Evolutionary conservation across 2,888 invertebrate species (phyloP).

Genomic region (Diploptera punctata): DNA sequence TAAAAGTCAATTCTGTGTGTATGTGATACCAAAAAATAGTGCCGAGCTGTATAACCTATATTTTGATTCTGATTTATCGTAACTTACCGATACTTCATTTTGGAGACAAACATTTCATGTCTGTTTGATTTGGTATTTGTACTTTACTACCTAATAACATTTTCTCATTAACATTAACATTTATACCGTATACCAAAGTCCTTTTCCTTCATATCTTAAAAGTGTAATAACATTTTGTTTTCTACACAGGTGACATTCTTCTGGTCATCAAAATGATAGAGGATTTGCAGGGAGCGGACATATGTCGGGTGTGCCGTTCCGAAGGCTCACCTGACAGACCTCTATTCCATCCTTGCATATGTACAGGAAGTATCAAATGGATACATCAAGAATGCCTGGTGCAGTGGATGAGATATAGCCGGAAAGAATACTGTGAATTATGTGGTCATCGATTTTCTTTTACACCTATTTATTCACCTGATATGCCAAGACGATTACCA

Average conservation of each 20-base stretch:
- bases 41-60: too few species aligned
- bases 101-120: too few species aligned
- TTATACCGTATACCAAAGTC: too few species aligned
- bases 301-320: conserved; percentile 97
- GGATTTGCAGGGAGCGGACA: conserved; percentile 76
- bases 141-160: too few species aligned
- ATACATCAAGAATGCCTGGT: conserved; percentile 98
- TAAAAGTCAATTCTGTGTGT: too few species aligned
- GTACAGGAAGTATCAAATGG: conserved; percentile 98
- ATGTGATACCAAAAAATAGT: too few species aligned
- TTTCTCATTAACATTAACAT: too few species aligned
- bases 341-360: conserved; percentile 97
- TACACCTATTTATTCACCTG: conserved; percentile 99
- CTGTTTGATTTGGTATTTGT: too few species aligned
- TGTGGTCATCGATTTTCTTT: conserved; percentile 98
- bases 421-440: conserved; percentile 98
- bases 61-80: too few species aligned
- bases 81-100: too few species aligned
- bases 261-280: conserved; percentile 52
- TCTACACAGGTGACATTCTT: not conserved
- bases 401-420: conserved; percentile 99
- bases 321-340: conserved; percentile 92
- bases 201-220: too few species aligned
- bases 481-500: conserved; percentile 98
- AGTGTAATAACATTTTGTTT: too few species aligned